phyloP scores from a whole-genome alignment of 1,140 invertebrate genomes.

The Helicoverpa zea region DNA sequence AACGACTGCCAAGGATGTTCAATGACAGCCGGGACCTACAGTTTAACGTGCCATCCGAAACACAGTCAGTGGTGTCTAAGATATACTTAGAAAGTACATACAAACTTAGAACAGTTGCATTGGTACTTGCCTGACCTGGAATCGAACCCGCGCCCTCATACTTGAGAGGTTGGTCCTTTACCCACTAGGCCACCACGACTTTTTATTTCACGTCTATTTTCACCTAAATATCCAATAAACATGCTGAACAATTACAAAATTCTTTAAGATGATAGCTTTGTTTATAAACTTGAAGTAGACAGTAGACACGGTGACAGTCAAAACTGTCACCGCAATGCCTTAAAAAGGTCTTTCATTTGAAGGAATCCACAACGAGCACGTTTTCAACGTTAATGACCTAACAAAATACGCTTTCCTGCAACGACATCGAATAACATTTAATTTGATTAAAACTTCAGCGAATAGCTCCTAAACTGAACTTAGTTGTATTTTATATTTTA shows the following conservation, averaged over 20 bases:
- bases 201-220: too few species aligned
- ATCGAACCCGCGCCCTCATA: too few species aligned
- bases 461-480: slow-evolving; percentile 30
- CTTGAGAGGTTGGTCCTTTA: too few species aligned
- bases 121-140: too few species aligned
- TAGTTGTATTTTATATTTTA: slow-evolving; percentile 32
- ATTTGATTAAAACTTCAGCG: slow-evolving; percentile 40
- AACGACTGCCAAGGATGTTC: too few species aligned
- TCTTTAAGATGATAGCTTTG: background rate
- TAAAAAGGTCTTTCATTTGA: background rate
- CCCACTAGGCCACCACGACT: too few species aligned
- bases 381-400: slow-evolving; percentile 10
- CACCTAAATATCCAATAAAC: background rate
- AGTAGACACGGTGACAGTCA: too few species aligned
- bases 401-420: slow-evolving; percentile 8
- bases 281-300: background rate
- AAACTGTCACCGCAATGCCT: background rate
- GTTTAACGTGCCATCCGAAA: too few species aligned
- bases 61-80: too few species aligned
- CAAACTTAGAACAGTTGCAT: too few species aligned
- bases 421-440: slow-evolving; percentile 33
- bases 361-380: background rate
- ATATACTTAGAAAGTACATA: too few species aligned
- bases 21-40: too few species aligned
- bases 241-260: background rate